Conservation (phyloP, 2,888 invertebrate species). For the Drosophila mulleri region DNA sequence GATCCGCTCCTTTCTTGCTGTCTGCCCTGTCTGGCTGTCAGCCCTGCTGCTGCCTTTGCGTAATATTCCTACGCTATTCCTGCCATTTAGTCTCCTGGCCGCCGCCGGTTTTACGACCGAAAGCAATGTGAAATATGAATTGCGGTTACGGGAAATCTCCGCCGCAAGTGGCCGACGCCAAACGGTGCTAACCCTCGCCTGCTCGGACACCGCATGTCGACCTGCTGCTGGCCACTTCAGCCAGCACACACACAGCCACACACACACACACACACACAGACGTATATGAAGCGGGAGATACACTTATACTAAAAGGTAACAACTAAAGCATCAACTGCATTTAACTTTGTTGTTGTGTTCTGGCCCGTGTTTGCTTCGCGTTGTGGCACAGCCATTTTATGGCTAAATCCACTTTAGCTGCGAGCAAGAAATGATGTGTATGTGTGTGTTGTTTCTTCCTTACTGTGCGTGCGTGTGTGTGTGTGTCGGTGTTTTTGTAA, state of each 20-base stretch:
- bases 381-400: conserved; percentile 70
- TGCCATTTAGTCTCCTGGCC: conserved; percentile 50
- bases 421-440: conserved; percentile 48
- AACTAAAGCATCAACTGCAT: conserved; percentile 74
- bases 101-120: conserved; percentile 56
- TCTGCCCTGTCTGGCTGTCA: conserved; percentile 1
- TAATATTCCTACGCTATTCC: conserved; percentile 66
- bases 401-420: conserved; percentile 76
- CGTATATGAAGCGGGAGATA: background rate
- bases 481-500: conserved; percentile 37
- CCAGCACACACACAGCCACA: background rate
- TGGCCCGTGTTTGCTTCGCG: conserved; percentile 46
- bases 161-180: conserved; percentile 37
- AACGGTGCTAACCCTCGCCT: conserved; percentile 29
- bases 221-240: conserved; percentile 46
- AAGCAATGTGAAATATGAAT: conserved; percentile 77
- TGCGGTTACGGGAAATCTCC: conserved; percentile 72
- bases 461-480: conserved; percentile 14
- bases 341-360: conserved; percentile 73
- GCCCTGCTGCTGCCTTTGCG: conserved; percentile 46
- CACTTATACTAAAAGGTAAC: conserved; percentile 46
- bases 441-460: conserved; percentile 14
- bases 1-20: background rate
- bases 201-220: conserved; percentile 29
- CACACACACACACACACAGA: conserved; percentile 11